These are phyloP conservation scores for Lagopus leucura DNA, from an alignment of 2,113 vertebrate species.

Conservation along the genomic window DNA sequence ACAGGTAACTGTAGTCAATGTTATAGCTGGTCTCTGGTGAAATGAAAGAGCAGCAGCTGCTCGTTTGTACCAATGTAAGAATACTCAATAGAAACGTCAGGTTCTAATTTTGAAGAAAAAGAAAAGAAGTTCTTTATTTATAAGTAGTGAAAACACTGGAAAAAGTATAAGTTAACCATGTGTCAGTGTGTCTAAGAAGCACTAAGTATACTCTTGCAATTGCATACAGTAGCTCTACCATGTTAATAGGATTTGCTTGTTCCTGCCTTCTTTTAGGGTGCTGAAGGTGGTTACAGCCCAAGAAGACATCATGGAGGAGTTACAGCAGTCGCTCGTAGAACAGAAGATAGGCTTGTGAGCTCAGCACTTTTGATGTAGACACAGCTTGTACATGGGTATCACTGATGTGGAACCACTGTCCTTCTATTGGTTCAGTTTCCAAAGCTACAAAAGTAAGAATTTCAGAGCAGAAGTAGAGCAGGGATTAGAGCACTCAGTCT, in stretches of 20 bases:
- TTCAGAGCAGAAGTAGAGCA: neutral
- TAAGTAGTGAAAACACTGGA: slow-evolving; percentile 48
- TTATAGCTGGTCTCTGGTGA: neutral
- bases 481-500: neutral
- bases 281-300: neutral
- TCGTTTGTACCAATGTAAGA: neutral
- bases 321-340: slow-evolving; percentile 92
- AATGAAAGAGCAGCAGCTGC: neutral
- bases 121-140: neutral
- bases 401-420: slow-evolving; percentile 94
- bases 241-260: neutral
- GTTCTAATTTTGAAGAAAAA: neutral
- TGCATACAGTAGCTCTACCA: neutral
- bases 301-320: neutral
- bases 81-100: neutral
- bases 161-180: slow-evolving; percentile 31
- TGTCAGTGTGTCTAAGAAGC: slow-evolving; percentile 13
- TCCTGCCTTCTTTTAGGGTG: neutral
- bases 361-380: slow-evolving; percentile 84
- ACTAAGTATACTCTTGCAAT: neutral
- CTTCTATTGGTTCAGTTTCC: slow-evolving; percentile 76
- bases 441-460: slow-evolving; percentile 59
- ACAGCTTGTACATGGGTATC: slow-evolving; percentile 90
- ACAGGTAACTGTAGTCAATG: neutral
- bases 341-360: slow-evolving; percentile 95